phyloP scores from a whole-genome alignment of 2,113 vertebrate species.

The Corythaeola cristata region DNA sequence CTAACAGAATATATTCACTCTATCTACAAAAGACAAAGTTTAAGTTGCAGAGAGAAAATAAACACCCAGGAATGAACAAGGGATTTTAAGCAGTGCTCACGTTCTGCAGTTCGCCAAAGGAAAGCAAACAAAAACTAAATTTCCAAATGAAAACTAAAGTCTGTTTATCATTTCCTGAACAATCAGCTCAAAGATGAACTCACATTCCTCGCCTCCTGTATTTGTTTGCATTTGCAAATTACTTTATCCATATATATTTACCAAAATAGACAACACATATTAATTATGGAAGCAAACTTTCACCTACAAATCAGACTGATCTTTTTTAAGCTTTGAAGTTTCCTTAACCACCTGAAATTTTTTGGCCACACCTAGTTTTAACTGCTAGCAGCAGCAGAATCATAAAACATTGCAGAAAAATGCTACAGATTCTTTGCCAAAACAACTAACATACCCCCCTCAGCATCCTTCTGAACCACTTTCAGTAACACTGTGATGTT shows the following conservation, averaged over 20 bases:
- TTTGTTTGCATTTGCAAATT: constrained; percentile 8
- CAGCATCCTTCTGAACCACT: neutral
- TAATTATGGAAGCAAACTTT: neutral
- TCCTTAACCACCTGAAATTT: neutral
- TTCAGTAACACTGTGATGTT: neutral
- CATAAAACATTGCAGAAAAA: neutral
- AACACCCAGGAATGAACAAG: neutral
- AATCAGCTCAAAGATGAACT: neutral
- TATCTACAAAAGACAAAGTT: constrained; percentile 1
- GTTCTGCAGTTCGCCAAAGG: neutral
- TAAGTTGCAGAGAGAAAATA: neutral
- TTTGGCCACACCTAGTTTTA: neutral
- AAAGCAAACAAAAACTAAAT: neutral
- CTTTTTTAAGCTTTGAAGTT: constrained; percentile 17
- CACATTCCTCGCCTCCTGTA: neutral
- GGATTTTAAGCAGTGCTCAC: neutral
- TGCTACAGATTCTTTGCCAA: neutral
- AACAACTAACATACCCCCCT: neutral
- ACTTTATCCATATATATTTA: neutral
- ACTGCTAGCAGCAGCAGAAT: neutral
- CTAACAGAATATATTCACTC: neutral
- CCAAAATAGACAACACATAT: neutral
- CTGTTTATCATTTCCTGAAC: neutral
- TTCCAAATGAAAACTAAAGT: neutral
- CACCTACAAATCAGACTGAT: neutral